Percentiles rank a stretch among this genome's conserved stretches.
phyloP scores from a whole-genome alignment of 2,113 vertebrate species.

The Podilymbus podiceps region DNA sequence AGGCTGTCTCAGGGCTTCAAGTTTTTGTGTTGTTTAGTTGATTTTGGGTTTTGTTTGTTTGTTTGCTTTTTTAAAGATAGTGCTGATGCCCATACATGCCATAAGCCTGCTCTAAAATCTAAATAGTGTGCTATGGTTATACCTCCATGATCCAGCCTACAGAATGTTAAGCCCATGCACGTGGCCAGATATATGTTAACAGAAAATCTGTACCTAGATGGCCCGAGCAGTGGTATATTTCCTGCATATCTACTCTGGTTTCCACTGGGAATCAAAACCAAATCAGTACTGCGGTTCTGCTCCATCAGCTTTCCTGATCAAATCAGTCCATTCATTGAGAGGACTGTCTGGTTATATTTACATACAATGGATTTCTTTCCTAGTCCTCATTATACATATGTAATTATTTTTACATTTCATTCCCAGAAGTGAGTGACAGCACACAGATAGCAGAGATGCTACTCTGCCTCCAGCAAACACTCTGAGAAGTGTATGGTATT shows the following conservation, averaged over 20 bases:
- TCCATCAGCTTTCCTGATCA: neutral
- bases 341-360: neutral
- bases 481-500: conserved; percentile 2
- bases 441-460: neutral
- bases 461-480: conserved; percentile 7
- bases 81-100: neutral
- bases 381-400: neutral
- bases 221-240: neutral
- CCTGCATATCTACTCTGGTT: neutral
- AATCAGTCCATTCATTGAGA: neutral
- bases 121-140: neutral
- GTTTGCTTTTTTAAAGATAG: neutral
- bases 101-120: neutral
- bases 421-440: neutral
- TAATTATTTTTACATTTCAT: conserved; percentile 26
- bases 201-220: neutral
- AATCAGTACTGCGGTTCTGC: neutral
- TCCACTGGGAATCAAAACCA: neutral
- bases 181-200: neutral
- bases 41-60: neutral
- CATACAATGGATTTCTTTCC: neutral
- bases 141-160: neutral
- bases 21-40: neutral
- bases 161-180: neutral
- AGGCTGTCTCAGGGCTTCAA: neutral